These are phyloP conservation scores for Apolygus lucorum DNA, from an alignment of 1,140 invertebrate species.

Conservation along the genomic window DNA sequence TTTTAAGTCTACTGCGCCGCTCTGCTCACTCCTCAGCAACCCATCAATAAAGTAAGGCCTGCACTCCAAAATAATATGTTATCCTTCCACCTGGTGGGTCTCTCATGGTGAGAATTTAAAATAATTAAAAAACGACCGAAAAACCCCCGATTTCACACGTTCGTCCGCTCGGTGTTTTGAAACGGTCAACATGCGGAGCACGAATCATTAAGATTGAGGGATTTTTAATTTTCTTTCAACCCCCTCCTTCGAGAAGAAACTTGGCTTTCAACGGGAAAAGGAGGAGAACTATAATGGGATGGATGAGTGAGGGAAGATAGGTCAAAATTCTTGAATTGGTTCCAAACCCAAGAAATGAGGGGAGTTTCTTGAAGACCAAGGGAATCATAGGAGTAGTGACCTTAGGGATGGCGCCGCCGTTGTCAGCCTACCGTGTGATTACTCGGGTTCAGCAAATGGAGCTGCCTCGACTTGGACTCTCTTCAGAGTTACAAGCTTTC, in stretches of 20 bases:
- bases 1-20: neutral
- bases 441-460: too few species aligned
- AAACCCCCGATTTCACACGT: too few species aligned
- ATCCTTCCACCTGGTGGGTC: too few species aligned
- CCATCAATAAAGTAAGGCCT: neutral
- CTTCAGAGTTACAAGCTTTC: too few species aligned
- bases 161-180: too few species aligned
- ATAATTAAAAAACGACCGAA: neutral
- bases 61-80: neutral
- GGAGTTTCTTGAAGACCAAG: neutral
- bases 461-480: too few species aligned
- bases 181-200: too few species aligned
- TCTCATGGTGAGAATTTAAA: too few species aligned
- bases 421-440: neutral
- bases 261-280: neutral
- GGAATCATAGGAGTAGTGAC: neutral
- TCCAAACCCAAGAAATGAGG: neutral
- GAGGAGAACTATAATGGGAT: neutral
- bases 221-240: slow-evolving; percentile 1
- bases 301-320: neutral
- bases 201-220: neutral
- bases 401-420: neutral
- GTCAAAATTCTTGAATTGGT: neutral
- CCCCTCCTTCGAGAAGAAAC: too few species aligned
- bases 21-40: neutral